These are phyloP conservation scores for Channallabes apus DNA, from an alignment of 2,797 vertebrate species.

Conservation along the genomic window DNA sequence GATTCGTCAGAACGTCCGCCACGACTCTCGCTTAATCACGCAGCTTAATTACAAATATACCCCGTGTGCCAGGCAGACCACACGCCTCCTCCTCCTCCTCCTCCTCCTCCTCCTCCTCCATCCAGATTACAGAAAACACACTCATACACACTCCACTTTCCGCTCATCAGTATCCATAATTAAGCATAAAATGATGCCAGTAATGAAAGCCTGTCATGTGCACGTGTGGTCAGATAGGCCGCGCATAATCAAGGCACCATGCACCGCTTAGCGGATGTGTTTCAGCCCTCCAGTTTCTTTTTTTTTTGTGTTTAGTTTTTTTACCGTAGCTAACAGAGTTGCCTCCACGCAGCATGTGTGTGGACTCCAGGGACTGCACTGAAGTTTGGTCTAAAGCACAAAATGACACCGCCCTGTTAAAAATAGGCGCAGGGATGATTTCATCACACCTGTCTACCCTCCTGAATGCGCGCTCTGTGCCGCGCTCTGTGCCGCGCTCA, in stretches of 20 bases:
- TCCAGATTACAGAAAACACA: conserved; percentile 26
- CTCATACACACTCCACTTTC: background rate
- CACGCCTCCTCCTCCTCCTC: conserved; percentile 23
- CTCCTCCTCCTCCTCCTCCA: background rate
- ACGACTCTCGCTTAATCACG: conserved; percentile 56
- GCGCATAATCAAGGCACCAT: conserved; percentile 11
- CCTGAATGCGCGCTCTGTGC: background rate
- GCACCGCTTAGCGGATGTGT: background rate
- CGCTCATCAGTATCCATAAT: conserved; percentile 38
- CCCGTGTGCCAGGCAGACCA: conserved; percentile 31
- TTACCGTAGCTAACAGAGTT: no score
- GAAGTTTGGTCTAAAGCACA: background rate
- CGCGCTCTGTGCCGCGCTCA: background rate
- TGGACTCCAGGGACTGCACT: background rate
- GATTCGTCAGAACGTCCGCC: conserved; percentile 61
- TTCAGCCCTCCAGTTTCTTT: background rate
- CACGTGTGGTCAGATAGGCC: conserved; percentile 45
- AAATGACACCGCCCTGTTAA: background rate
- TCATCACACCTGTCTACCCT: background rate
- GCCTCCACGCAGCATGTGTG: no score
- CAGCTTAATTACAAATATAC: conserved; percentile 65
- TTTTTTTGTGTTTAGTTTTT: no score
- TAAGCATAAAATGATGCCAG: conserved; percentile 59
- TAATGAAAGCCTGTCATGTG: conserved; percentile 55
- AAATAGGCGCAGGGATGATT: background rate